These are phyloP conservation scores for Strigamia crassipes DNA, from an alignment of 2,888 invertebrate species.

Conservation along the genomic window DNA sequence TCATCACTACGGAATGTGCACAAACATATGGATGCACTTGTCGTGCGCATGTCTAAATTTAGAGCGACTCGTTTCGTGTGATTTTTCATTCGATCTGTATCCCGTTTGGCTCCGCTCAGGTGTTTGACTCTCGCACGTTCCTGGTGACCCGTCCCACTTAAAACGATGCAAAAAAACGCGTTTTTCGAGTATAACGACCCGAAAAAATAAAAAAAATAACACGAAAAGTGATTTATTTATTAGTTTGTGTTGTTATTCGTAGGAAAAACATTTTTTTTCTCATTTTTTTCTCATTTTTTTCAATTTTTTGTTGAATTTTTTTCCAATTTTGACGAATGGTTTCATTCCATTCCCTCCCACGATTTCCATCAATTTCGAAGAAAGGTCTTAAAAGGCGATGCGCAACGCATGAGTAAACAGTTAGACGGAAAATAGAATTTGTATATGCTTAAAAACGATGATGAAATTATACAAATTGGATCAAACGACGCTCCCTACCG, in stretches of 20 bases:
- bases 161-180: neutral
- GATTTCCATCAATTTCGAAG: neutral
- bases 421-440: neutral
- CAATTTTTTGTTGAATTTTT: no score
- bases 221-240: no score
- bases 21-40: neutral
- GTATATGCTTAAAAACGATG: neutral
- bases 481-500: no score
- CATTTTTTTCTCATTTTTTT: neutral
- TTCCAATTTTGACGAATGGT: no score
- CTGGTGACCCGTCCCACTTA: conserved; percentile 22
- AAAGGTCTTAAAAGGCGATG: neutral
- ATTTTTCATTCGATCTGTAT: neutral
- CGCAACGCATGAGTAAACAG: neutral
- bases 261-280: neutral
- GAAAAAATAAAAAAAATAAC: neutral
- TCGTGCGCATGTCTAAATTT: neutral
- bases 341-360: no score
- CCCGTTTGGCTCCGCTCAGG: no score
- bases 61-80: neutral
- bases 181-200: neutral
- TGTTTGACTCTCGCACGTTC: neutral
- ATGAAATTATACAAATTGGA: neutral
- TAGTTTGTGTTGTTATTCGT: neutral
- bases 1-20: neutral